Percentiles rank a stretch among this genome's conserved stretches.
Evolutionary conservation across 2,888 invertebrate species (phyloP).

Genomic region (Drosophila koepferae): DNA sequence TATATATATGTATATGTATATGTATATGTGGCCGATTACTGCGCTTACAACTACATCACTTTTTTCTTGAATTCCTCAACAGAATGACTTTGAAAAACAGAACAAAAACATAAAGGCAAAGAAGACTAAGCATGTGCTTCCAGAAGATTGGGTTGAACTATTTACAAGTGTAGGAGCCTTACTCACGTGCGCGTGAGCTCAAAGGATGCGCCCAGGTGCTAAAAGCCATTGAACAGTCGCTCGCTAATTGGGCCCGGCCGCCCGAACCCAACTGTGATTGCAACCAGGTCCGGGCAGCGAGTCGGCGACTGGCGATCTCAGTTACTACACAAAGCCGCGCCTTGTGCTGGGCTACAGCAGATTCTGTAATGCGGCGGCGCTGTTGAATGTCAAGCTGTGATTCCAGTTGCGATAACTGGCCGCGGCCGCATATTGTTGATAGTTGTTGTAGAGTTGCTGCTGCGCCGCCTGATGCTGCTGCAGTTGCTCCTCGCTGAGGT

Average conservation of each 20-base stretch:
- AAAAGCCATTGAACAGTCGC: constrained; percentile 72
- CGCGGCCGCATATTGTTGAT: constrained; percentile 82
- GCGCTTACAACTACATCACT: constrained; percentile 85
- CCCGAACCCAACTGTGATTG: constrained; percentile 14
- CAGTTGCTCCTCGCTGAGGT: constrained; percentile 82
- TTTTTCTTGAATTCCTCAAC: constrained; percentile 74
- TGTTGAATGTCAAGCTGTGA: constrained; percentile 81
- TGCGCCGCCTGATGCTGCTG: constrained; percentile 80
- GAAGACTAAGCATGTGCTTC: constrained; percentile 52
- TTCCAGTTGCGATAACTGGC: constrained; percentile 82
- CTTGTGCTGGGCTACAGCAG: constrained; percentile 79
- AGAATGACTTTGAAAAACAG: constrained; percentile 41
- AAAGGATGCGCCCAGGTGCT: constrained; percentile 76
- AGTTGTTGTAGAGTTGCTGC: constrained; percentile 82
- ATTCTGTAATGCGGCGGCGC: constrained; percentile 82
- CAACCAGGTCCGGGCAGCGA: constrained; percentile 14
- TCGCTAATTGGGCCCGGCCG: constrained; percentile 62
- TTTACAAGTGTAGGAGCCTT: constrained; percentile 60
- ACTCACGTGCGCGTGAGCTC: constrained; percentile 66
- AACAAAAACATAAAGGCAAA: constrained; percentile 48
- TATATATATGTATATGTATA: constrained; percentile 12
- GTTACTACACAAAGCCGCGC: constrained; percentile 53
- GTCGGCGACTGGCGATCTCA: neutral
- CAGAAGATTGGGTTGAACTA: constrained; percentile 52
- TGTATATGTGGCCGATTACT: constrained; percentile 51